phyloP scores from a whole-genome alignment of 2,113 vertebrate species.

The Elgaria multicarinata region DNA sequence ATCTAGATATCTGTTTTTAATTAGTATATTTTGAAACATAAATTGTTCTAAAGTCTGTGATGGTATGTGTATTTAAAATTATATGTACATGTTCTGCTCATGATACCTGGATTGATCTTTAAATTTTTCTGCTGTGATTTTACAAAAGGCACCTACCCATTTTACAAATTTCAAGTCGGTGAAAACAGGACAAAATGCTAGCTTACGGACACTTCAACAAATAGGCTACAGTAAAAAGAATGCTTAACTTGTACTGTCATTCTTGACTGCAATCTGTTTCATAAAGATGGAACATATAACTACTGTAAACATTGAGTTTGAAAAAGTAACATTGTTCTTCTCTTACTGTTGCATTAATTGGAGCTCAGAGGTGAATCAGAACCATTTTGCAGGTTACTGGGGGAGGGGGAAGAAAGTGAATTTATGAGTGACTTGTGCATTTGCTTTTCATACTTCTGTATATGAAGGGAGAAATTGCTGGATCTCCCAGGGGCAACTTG shows the following conservation, averaged over 20 bases:
- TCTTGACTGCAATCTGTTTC: background rate
- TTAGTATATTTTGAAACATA: background rate
- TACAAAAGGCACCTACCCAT: too few species aligned
- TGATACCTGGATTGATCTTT: background rate
- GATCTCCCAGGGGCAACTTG: background rate
- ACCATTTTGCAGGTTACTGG: background rate
- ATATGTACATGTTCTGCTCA: too few species aligned
- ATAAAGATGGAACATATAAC: background rate
- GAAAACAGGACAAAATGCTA: conserved; percentile 7
- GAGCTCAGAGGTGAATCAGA: background rate
- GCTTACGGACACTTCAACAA: background rate
- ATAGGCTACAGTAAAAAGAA: background rate
- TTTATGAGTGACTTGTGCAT: background rate
- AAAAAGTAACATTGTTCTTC: background rate
- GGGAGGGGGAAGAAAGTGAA: background rate
- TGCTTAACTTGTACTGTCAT: background rate
- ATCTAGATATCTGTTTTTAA: background rate
- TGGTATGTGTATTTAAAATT: background rate
- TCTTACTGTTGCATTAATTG: background rate
- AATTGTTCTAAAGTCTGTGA: background rate
- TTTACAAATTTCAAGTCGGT: background rate
- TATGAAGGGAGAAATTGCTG: background rate
- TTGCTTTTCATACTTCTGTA: background rate
- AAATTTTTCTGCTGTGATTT: background rate
- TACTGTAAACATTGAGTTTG: background rate